Base-by-base conservation (phyloP, 1,140 invertebrate species). In the Trissolcus basalis region DNA sequence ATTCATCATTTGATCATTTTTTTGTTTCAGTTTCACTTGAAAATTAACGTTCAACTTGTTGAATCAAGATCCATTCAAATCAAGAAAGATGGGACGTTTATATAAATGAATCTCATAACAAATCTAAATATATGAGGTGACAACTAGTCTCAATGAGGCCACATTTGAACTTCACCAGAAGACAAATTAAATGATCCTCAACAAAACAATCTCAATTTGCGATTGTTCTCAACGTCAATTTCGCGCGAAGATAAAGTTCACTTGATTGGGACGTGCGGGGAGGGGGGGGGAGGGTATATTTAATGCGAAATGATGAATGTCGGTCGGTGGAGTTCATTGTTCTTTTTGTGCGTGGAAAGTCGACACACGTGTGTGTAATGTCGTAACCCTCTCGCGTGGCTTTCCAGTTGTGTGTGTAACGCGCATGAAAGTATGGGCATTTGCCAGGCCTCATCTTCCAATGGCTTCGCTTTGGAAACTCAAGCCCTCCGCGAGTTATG, bases 391-490 rank as follows among this genome's bases (percentile, higher is more conserved):
- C n/a, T n/a, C n/a, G n/a, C 55, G 43, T 45, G 51, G 10, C 12
- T 16, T 0, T 4, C 12, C 58, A 39, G 13, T 19, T 14, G 50
- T 27, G 43, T 55, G 64, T 47, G 45, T 58, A 51, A 16, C 43
- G 45, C 13, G 61, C 67, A 51, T 49, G 74, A 67, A 77, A 77
- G 45, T 27, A 27, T 63, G 47, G 63, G 68, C 74, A 71, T 71
- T 77, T 68, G 68, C 67, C 67, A 63, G 74, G 67, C 43, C 67
- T 77, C 74, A 41, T 77, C 67, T 77, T 71, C 68, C 36, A 71
- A 77, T 55, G 73, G 73, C 73, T 77, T 77, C 73, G 60, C 73
- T 61, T 71, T 71, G 61, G 73, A 77, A 77, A 71, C 58, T 56
- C 45, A 77, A 70, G 49, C 56, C 73, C 73, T 63, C 58, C 27